Evolutionary conservation across 2,113 vertebrate genomes (phyloP).

Genomic region (Tachysurus vachellii): DNA sequence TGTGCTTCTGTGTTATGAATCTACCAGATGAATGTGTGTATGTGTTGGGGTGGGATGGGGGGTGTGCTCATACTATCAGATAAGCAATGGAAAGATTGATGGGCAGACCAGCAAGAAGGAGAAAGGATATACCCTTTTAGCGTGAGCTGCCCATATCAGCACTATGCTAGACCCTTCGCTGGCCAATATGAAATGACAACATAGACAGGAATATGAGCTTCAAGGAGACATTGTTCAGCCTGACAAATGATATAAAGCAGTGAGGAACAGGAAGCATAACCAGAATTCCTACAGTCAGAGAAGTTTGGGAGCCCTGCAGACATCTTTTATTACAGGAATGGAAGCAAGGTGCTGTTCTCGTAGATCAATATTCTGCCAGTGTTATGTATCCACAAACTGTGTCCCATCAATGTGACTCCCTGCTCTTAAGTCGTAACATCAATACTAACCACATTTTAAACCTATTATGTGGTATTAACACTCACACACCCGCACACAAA

Average conservation of each 20-base stretch:
- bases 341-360: constrained; percentile 7
- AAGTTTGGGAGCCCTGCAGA: constrained; percentile 3
- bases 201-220: constrained; percentile 35
- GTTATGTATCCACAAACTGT: constrained; percentile 34
- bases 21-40: not conserved
- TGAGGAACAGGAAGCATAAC: constrained; percentile 31
- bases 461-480: constrained; percentile 48
- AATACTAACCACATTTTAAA: constrained; percentile 41
- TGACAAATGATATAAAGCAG: constrained; percentile 42
- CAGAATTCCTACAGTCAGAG: constrained; percentile 35
- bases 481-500: constrained; percentile 30
- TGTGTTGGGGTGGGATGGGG: constrained; percentile 31
- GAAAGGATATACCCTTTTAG: constrained; percentile 66
- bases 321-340: constrained; percentile 27
- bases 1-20: not conserved
- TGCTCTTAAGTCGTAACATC: constrained; percentile 30
- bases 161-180: not conserved
- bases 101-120: constrained; percentile 53
- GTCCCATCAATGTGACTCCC: constrained; percentile 32
- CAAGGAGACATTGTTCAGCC: constrained; percentile 32
- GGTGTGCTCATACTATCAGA: constrained; percentile 55
- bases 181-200: constrained; percentile 23
- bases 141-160: constrained; percentile 58
- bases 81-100: constrained; percentile 64
- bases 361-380: constrained; percentile 42